Conservation (phyloP, 2,797 vertebrate species). For the Falco novaeseelandiae region DNA sequence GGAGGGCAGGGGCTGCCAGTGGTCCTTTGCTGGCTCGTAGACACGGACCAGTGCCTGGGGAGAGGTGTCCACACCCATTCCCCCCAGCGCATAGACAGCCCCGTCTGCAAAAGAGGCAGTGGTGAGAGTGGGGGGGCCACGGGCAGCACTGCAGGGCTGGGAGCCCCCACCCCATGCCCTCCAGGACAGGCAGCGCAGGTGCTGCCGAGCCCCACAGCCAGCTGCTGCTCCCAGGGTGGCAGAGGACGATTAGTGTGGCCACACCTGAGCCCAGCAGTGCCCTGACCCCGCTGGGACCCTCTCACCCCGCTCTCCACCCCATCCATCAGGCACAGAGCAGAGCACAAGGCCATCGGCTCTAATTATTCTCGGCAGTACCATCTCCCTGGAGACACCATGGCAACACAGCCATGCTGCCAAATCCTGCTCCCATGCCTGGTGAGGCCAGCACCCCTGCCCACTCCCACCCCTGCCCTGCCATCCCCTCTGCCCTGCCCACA, state of each 20-base stretch:
- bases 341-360: conserved; percentile 78
- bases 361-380: conserved; percentile 84
- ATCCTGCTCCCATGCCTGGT: conserved; percentile 12
- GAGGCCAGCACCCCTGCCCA: background rate
- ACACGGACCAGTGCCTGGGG: conserved; percentile 92
- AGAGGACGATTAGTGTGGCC: accelerated
- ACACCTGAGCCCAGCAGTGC: background rate
- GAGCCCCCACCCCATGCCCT: background rate
- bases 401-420: conserved; percentile 84
- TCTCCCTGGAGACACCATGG: conserved; percentile 94
- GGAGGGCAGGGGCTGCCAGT: conserved; percentile 88
- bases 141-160: accelerated
- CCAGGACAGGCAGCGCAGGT: accelerated
- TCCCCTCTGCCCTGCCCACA: background rate
- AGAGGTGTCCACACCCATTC: conserved; percentile 92
- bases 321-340: background rate
- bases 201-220: accelerated
- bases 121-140: background rate
- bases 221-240: background rate
- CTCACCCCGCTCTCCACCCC: background rate
- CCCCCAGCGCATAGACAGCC: conserved; percentile 89
- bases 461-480: background rate
- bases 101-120: conserved; percentile 82
- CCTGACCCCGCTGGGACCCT: background rate
- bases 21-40: conserved; percentile 89